phyloP scores from a whole-genome alignment of 2,113 vertebrate genomes.

The Istiophorus platypterus region DNA sequence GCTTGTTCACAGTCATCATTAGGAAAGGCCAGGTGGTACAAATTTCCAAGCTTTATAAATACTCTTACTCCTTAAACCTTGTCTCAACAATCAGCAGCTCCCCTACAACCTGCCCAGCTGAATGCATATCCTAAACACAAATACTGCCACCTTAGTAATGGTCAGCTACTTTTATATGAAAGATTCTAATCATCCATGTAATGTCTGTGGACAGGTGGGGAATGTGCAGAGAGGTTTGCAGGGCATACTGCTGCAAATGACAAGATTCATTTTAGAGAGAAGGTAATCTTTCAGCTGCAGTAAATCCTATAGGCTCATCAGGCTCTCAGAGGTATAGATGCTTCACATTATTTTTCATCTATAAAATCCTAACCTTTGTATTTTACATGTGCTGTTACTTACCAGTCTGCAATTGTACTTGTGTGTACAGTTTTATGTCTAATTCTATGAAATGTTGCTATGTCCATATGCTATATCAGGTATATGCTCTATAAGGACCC shows the following conservation, averaged over 20 bases:
- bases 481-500: constrained; percentile 37
- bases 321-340: constrained; percentile 11
- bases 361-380: constrained; percentile 29
- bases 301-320: constrained; percentile 33
- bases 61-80: too few relatives aligned
- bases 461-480: constrained; percentile 26
- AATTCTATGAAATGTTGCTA: constrained; percentile 17
- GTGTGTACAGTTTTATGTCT: constrained; percentile 30
- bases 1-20: too few relatives aligned
- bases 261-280: constrained; percentile 28
- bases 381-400: neutral
- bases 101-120: neutral
- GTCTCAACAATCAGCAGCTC: too few relatives aligned
- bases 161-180: constrained; percentile 35
- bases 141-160: constrained; percentile 15
- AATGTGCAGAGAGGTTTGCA: neutral
- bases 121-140: neutral
- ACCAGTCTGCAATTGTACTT: constrained; percentile 27
- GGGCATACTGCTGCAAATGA: constrained; percentile 26
- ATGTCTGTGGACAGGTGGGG: constrained; percentile 27
- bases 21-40: too few relatives aligned
- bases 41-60: too few relatives aligned
- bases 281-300: constrained; percentile 6
- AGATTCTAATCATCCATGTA: constrained; percentile 35
- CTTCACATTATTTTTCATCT: constrained; percentile 6